Conservation (phyloP, 2,888 invertebrate species). For the Mythimna albipuncta region DNA sequence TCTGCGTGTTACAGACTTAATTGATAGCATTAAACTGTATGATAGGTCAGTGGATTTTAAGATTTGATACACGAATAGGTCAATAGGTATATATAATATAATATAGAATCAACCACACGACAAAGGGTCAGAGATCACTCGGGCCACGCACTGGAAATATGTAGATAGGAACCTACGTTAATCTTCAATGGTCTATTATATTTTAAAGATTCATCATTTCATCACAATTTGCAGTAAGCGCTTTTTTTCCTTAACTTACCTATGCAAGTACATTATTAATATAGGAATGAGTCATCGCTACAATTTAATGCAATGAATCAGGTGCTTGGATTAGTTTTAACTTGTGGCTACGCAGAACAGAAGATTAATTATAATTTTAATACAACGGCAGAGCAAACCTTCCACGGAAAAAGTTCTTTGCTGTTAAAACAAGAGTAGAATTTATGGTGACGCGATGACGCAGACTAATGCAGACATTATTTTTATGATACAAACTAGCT, state of each 20-base stretch:
- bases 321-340: slow-evolving; percentile 29
- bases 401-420: slow-evolving; percentile 39
- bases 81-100: slow-evolving; percentile 10
- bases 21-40: slow-evolving; percentile 39
- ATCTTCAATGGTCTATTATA: slow-evolving; percentile 9
- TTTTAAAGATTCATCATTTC: neutral
- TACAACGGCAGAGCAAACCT: slow-evolving; percentile 13
- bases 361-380: slow-evolving; percentile 19
- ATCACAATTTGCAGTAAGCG: neutral
- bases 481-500: too few species aligned
- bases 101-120: slow-evolving; percentile 16
- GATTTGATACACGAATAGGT: slow-evolving; percentile 10
- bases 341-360: slow-evolving; percentile 1
- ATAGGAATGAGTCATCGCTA: slow-evolving; percentile 24
- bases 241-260: slow-evolving; percentile 5
- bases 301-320: slow-evolving; percentile 24
- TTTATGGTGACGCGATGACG: slow-evolving; percentile 28
- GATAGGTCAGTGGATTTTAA: slow-evolving; percentile 51
- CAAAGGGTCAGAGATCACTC: slow-evolving; percentile 29
- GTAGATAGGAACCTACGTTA: neutral
- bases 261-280: slow-evolving; percentile 8
- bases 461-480: slow-evolving; percentile 14
- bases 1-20: slow-evolving; percentile 33
- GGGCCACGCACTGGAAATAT: slow-evolving; percentile 5
- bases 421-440: slow-evolving; percentile 32